Evolutionary conservation across 2,797 vertebrate genomes (phyloP).

Genomic region (Lates japonicus): DNA sequence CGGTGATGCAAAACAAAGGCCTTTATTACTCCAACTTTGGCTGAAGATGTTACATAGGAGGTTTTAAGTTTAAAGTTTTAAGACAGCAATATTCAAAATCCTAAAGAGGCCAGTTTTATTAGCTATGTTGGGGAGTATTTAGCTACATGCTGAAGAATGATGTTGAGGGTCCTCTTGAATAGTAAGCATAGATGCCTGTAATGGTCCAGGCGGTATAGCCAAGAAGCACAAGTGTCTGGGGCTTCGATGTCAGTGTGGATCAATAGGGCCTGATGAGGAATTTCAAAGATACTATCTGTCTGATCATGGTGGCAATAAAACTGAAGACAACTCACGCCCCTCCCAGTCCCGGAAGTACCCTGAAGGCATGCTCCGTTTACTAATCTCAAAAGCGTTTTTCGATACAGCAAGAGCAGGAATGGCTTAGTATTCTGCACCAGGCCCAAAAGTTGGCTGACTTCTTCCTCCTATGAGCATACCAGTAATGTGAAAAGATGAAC

Average conservation of each 20-base stretch:
- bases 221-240: conserved; percentile 81
- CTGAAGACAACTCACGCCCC: conserved; percentile 85
- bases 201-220: conserved; percentile 66
- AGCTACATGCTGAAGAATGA: conserved; percentile 45
- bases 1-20: conserved; percentile 64
- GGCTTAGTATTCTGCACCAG: conserved; percentile 74
- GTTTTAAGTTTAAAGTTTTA: conserved; percentile 49
- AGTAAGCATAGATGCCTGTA: conserved; percentile 71
- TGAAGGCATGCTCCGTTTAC: conserved; percentile 84
- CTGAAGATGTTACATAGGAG: conserved; percentile 46
- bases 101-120: conserved; percentile 42
- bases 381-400: conserved; percentile 87
- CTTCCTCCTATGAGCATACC: conserved; percentile 80
- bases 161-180: conserved; percentile 45
- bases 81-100: conserved; percentile 33
- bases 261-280: conserved; percentile 83
- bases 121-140: conserved; percentile 48
- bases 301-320: conserved; percentile 87
- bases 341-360: conserved; percentile 81
- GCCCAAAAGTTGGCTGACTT: conserved; percentile 84
- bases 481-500: conserved; percentile 85
- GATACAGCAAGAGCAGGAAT: conserved; percentile 70
- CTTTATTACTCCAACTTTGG: conserved; percentile 62
- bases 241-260: conserved; percentile 81
- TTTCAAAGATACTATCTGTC: conserved; percentile 86